Evolutionary conservation across 2,797 vertebrate genomes (phyloP), one percentile per base, ranked within the genome.

Genomic region (Pristis pectinata): DNA sequence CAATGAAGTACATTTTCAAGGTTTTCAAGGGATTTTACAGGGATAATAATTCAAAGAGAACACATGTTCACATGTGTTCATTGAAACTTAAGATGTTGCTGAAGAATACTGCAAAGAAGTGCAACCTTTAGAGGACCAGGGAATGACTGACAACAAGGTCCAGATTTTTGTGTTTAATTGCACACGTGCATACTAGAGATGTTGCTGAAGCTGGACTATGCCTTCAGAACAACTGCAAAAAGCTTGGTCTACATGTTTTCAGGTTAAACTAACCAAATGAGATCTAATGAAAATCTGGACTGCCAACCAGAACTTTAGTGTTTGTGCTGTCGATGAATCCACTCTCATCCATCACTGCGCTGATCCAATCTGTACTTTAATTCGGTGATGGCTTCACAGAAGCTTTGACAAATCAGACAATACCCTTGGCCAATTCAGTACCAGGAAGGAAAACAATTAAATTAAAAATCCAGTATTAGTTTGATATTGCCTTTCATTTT

Each of bases 361-460:
- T 76, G 70, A 70, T 76, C 30, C 4, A 74, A 89, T 93, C 67
- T 53, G 70, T 30, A 93, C 70, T 94, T 76, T 27, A 94, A 44
- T n/a, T 76, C 44, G 74, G 61, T 94, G 49, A 56, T 72, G 27
- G 67, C 41, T 74, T 30, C 41, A 72, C 70, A 94, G 41, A 94
- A 76, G 92, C 70, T 53, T 94, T 72, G 64, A n/a, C 44, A 76
- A 94, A 76, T 74, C 10, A 94, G 24, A 44, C 41, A 74, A 94
- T 76, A 41, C 49, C 27, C 41, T 94, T 53, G 44, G 44, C 27
- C 44, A 93, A 93, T n/a, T 70, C 22, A 41, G 64, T 53, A 49
- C 41, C 91, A 93, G 19, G 13, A 53, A 94, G 70, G 70, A 94
- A 94, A 94, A 94, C 92, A 19, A 67, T 91, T 11, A 10, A 76